Evolutionary conservation across 2,113 vertebrate species (phyloP).

Genomic region (Tretioscincus oriximinensis): DNA sequence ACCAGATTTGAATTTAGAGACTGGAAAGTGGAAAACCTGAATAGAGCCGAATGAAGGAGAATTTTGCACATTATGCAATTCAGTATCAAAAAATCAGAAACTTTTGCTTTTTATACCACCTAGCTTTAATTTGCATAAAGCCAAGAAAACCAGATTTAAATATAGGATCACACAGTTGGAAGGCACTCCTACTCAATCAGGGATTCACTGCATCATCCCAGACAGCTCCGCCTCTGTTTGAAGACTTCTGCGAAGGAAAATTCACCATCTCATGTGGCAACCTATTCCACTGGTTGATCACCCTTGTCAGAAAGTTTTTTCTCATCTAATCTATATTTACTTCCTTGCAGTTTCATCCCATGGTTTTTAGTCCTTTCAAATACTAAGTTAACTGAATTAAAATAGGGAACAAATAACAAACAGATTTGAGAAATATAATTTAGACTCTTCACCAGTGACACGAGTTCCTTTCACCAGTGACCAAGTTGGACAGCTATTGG

Average conservation of each 20-base stretch:
- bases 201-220: no score
- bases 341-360: no score
- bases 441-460: no score
- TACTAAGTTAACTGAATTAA: not conserved
- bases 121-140: not conserved
- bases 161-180: not conserved
- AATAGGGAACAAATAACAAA: not conserved
- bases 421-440: not conserved
- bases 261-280: no score
- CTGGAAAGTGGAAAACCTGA: not conserved
- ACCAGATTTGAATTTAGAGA: not conserved
- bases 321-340: no score
- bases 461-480: not conserved
- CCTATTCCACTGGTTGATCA: no score
- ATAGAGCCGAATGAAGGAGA: not conserved
- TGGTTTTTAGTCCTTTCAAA: no score
- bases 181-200: no score
- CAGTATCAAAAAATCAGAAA: not conserved
- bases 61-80: not conserved
- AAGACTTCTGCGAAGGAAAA: no score
- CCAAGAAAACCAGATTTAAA: not conserved
- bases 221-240: no score
- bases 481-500: not conserved
- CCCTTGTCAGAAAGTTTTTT: no score
- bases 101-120: slow-evolving; percentile 45